phyloP scores from a whole-genome alignment of 2,113 vertebrate species.

The Taxidea taxus region DNA sequence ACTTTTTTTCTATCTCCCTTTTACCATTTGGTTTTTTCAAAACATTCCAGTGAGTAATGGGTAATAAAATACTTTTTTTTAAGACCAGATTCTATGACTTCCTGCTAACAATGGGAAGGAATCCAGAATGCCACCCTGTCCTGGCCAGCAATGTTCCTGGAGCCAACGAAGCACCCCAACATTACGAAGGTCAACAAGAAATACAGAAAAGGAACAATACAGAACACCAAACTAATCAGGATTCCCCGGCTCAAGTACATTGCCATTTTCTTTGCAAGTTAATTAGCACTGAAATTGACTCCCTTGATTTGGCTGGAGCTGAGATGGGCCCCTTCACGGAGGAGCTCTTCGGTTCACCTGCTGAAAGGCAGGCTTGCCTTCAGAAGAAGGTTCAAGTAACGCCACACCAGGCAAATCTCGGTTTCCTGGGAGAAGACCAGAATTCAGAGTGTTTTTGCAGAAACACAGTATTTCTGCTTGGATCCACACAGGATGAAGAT shows the following conservation, averaged over 20 bases:
- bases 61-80: not conserved
- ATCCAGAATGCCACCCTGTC: not conserved
- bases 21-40: not conserved
- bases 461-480: not conserved
- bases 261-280: not conserved
- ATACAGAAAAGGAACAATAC: accelerated
- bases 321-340: not conserved
- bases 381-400: not conserved
- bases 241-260: accelerated
- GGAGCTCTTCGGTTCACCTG: not conserved
- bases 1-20: not conserved
- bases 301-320: not conserved
- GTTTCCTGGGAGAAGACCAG: conserved; percentile 2
- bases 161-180: accelerated
- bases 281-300: accelerated
- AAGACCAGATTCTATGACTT: not conserved
- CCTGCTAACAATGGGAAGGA: not conserved
- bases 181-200: not conserved
- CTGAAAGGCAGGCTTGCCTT: not conserved
- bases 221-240: accelerated
- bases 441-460: not conserved
- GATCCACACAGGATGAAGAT: not conserved
- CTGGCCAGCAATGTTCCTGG: accelerated
- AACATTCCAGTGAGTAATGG: not conserved
- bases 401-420: not conserved